Percentiles rank a stretch among this genome's conserved stretches.
Evolutionary conservation across 2,888 invertebrate species (phyloP).

Genomic region (Lypha dubia): DNA sequence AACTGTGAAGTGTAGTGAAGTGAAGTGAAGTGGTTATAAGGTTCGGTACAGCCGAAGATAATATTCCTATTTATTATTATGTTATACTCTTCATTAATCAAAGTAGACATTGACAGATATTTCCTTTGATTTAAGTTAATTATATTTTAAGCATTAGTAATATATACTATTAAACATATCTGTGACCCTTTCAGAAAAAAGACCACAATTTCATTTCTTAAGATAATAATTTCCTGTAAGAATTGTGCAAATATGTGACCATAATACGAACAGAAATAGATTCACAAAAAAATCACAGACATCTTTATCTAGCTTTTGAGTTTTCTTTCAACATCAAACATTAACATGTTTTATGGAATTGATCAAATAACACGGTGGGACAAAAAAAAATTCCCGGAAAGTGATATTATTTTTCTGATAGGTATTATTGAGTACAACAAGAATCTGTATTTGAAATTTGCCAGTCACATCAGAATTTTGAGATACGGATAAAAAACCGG

Average conservation of each 20-base stretch:
- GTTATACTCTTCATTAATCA: background rate
- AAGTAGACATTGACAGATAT: conserved; percentile 10
- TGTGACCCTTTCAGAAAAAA: background rate
- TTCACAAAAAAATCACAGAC: conserved; percentile 27
- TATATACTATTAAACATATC: background rate
- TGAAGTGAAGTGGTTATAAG: too few relatives aligned
- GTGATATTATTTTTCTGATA: too few relatives aligned
- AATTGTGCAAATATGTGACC: conserved; percentile 8
- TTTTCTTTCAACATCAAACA: conserved; percentile 3
- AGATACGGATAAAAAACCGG: too few relatives aligned
- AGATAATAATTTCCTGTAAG: conserved; percentile 40
- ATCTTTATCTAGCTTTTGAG: conserved; percentile 33
- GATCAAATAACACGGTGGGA: conserved; percentile 37
- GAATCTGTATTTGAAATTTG: too few relatives aligned
- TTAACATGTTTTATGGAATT: background rate
- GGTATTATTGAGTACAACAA: too few relatives aligned
- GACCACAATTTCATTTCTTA: conserved; percentile 22
- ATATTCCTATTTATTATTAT: too few relatives aligned
- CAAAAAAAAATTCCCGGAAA: too few relatives aligned
- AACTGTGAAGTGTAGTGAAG: too few relatives aligned
- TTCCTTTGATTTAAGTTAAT: background rate
- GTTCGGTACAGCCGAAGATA: too few relatives aligned
- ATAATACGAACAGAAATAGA: conserved; percentile 7
- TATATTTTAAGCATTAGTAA: background rate
- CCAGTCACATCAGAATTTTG: too few relatives aligned